phyloP scores from a whole-genome alignment of 1,140 invertebrate species.

The Lasioglossum baleicum region DNA sequence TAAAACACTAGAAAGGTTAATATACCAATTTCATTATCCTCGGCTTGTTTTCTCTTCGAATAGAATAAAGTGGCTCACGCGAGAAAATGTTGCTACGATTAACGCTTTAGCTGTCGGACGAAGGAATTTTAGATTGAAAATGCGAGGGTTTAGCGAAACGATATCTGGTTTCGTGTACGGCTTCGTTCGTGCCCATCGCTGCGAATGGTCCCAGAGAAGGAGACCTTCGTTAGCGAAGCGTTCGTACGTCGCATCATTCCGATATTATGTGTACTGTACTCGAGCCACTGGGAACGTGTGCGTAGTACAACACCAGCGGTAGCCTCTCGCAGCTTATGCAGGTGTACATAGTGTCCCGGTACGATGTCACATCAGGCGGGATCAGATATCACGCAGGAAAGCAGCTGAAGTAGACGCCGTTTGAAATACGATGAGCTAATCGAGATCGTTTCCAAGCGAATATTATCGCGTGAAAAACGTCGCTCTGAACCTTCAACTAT shows the following conservation, averaged over 20 bases:
- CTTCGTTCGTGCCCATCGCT: slow-evolving; percentile 13
- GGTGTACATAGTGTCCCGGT: background rate
- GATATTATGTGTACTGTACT: background rate
- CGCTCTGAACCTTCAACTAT: too few species aligned
- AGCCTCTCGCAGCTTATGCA: background rate
- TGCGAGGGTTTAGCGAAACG: too few species aligned
- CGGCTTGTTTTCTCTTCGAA: too few species aligned
- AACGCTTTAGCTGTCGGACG: too few species aligned
- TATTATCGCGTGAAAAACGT: background rate
- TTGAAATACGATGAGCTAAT: background rate
- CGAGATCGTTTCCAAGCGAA: background rate
- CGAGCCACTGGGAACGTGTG: background rate
- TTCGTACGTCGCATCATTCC: slow-evolving; percentile 2
- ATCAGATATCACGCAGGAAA: background rate
- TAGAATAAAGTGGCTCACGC: too few species aligned
- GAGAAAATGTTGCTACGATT: too few species aligned
- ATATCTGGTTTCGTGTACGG: background rate
- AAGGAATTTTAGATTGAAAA: too few species aligned
- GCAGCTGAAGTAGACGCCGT: background rate
- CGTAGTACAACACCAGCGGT: background rate
- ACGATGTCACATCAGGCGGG: background rate
- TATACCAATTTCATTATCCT: too few species aligned
- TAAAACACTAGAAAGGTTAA: too few species aligned
- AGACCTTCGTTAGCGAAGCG: slow-evolving; percentile 9
- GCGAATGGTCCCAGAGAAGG: background rate